Base-by-base conservation (phyloP, 2,113 vertebrate genomes). In the Pungitius pungitius region DNA sequence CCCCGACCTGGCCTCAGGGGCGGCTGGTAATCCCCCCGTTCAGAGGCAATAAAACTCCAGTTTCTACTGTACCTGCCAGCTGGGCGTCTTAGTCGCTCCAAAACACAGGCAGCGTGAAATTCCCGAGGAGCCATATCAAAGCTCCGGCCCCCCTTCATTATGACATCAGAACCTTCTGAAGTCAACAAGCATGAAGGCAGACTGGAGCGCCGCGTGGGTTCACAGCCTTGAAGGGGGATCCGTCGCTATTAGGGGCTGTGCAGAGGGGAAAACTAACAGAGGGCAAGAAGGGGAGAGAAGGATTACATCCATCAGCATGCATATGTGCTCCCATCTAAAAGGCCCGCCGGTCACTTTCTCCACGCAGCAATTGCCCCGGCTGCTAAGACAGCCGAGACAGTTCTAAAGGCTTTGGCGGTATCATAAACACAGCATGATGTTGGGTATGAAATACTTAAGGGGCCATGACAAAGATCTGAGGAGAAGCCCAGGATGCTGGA, bases 51-150 rank as follows among this genome's bases (percentile, higher is more conserved):
- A 94, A 94, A 93, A 93, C 89, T 91, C 87, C 62, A 78, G 80
- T 93, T 95, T 94, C 91, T 91, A 90, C 92, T 91, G 88, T 94
- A 94, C 92, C 94, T 94, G 91, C 92, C 93, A 94, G 91, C 92
- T 87, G 91, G 90, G 85, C 67, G 75, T 81, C 87, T 88, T 72
- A 73, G 84, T 51, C 81, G 54, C 83, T 86, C 78, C 64, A 49
- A 90, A 86, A 87, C 87, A 88, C 88, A 78, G 79, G 84, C 86
- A 92, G 92, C 92, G 87, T 94, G 92, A 92, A 92, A 95, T 95
- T 93, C 87, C 88, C 47, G 65, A 86, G 88, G 85, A 91, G 89
- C 77, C 78, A 76, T 91, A 88, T 94, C 92, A 92, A 93, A 94
- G 92, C 63, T 8, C 71, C 81, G 72, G 80, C 66, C 79, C 81